These are phyloP conservation scores for Spermophilus dauricus DNA, from an alignment of 2,113 vertebrate genomes.

Conservation along the genomic window DNA sequence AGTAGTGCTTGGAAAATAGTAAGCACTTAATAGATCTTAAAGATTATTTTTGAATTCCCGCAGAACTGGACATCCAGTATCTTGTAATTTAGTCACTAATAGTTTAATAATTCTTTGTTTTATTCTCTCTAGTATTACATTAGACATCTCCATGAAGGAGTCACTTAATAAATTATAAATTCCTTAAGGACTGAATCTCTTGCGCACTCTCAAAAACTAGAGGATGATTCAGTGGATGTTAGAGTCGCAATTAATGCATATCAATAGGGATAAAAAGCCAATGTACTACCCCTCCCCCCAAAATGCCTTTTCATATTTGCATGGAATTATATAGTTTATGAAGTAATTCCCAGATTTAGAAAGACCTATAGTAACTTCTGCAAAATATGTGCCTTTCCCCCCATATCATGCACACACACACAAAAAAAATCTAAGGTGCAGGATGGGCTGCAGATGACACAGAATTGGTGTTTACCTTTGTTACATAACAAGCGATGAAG, in stretches of 20 bases:
- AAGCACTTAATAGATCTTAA: slow-evolving; percentile 9
- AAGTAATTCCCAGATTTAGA: background rate
- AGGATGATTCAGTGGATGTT: slow-evolving; percentile 35
- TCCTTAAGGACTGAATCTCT: slow-evolving; percentile 6
- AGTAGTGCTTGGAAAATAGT: background rate
- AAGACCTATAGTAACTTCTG: background rate
- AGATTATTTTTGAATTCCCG: slow-evolving; percentile 44
- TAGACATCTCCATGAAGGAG: slow-evolving; percentile 63
- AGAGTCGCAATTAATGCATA: slow-evolving; percentile 30
- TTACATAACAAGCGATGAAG: background rate
- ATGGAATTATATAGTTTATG: background rate
- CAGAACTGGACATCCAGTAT: background rate
- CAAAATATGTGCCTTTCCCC: background rate
- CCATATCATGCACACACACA: background rate
- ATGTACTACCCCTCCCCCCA: background rate
- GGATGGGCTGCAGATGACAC: background rate
- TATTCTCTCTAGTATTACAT: slow-evolving; percentile 56
- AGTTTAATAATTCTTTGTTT: slow-evolving; percentile 69
- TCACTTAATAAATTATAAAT: slow-evolving; percentile 58
- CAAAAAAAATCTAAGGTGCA: background rate
- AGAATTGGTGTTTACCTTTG: background rate
- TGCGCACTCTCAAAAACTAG: slow-evolving; percentile 19
- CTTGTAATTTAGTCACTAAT: slow-evolving; percentile 61
- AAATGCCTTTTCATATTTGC: background rate
- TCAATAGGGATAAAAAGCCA: background rate